Base-by-base conservation (phyloP, 2,113 vertebrate species). In the Callithrix jacchus region DNA sequence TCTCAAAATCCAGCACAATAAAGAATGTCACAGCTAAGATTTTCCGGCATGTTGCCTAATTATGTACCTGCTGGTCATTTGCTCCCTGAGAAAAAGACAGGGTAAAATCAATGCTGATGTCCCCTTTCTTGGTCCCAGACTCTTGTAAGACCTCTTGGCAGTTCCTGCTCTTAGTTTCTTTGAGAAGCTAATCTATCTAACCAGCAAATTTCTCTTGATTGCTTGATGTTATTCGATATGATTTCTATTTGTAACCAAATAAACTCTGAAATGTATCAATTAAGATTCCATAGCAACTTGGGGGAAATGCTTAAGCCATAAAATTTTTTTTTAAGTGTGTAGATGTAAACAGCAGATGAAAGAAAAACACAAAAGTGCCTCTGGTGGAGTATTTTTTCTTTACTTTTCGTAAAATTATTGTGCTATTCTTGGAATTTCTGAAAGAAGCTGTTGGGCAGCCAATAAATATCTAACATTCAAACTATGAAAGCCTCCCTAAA, bases 401-500 rank as follows among this genome's bases (percentile, higher is more conserved):
- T 52, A 73, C 61, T n/a, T 84, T 91, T 37, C 25, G 73, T 25
- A 84, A 89, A 66, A 91, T 86, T 81, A 42, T 76, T 91, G 37
- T 17, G 8, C 4, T 70, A 9, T 40, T 70, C 35, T 83, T 91
- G 40, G 42, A 64, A 80, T 87, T 92, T 61, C 70, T 86, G 32
- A 95, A 96, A 94, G 70, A 92, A 87, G 45, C 5, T 49, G 2
- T 42, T 74, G 52, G 27, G 20, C 17, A 71, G 61, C 47, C n/a
- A 71, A 96, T 77, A 77, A 91, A 81, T 90, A 80, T 61, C 42
- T 95, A 58, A 64, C 70, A 89, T 92, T 74, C 91, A 70, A 89
- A 11, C 37, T 61, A 30, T 17, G 35, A 87, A 68, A 54, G 9
- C 16, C 27, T 37, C 13, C 49, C 49, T 16, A 11, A 93, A 68